Evolutionary conservation across 2,888 invertebrate genomes (phyloP), one percentile per base, ranked within the genome.

Genomic region (Anorthoa munda): DNA sequence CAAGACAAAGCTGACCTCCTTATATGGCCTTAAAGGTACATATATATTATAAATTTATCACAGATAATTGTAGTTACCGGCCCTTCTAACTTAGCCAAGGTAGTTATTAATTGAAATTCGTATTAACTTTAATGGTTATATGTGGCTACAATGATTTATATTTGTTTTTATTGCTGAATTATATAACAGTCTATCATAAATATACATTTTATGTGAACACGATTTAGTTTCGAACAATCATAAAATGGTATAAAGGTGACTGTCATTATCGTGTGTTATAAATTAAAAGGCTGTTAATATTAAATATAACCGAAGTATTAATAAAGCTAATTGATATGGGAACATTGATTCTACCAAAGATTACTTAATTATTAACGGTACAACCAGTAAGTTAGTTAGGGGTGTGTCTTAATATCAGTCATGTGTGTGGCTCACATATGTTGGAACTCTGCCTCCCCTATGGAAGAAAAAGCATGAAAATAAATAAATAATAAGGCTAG

Each of bases 81-180:
- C 90, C 92, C 92, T 93, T 92, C 89, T 90, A 92, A 88, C 84
- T 86, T 89, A 89, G 88, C 90, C 92, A 92, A 91, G 93, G 92
- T 75, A 64, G 72, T 86, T 77, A 86, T 87, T 82, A 80, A 86
- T 87, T 77, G 74, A 78, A 82, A 77, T 84, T 77, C 72, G 56
- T 82, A 80, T 82, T 75, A 82, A 75, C 58, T 77, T 67, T 80
- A 82, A 85, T 83, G 68, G 75, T 73, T 75, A 77, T 74, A 78
- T 82, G 75, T 81, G n/a, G 60, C 55, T 69, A 77, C 70, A 72
- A 67, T 81, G 77, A 86, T 85, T 85, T 75, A 85, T 86, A 67
- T 79, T 9, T 68, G 50, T 68, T 79, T 79, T 80, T 82, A 74
- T 81, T 69, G 21, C 39, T 70, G 39, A 61, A 65, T 76, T 73